A percentile compares a stretch with the other conserved stretches of the same genome.
These are phyloP conservation scores for Sarcophilus harrisii DNA, from an alignment of 2,797 vertebrate genomes.

Conservation along the genomic window DNA sequence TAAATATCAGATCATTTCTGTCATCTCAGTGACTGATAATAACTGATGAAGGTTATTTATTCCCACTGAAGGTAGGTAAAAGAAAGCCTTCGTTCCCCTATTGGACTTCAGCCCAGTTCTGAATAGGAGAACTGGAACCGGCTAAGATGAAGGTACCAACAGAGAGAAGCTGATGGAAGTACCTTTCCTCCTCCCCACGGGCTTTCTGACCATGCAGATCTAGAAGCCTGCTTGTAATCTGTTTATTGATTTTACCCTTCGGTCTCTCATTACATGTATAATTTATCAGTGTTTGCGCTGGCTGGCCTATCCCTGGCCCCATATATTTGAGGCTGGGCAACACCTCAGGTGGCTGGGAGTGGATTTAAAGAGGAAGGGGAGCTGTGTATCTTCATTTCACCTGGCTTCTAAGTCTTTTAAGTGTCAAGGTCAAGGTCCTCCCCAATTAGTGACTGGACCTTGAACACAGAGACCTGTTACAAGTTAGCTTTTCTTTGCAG, in stretches of 20 bases:
- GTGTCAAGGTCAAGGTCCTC: background rate
- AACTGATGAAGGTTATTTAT: background rate
- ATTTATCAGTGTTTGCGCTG: background rate
- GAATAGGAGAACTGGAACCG: background rate
- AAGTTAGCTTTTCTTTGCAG: background rate
- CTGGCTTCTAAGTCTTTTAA: background rate
- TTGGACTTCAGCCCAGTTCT: background rate
- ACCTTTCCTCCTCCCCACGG: background rate
- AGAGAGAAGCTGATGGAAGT: background rate
- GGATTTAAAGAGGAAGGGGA: background rate
- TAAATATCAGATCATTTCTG: background rate
- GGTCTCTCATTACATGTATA: background rate
- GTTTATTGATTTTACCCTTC: background rate
- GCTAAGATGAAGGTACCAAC: background rate
- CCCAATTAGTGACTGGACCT: background rate
- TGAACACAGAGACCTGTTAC: background rate
- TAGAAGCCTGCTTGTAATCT: background rate
- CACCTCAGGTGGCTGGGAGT: background rate
- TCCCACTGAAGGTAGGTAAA: background rate
- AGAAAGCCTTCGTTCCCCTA: background rate
- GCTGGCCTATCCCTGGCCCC: background rate
- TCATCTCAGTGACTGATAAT: background rate
- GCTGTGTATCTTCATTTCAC: background rate
- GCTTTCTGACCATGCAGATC: background rate
- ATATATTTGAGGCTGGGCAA: background rate